Percentiles rank a stretch among this genome's conserved stretches.
phyloP scores from a whole-genome alignment of 1,140 invertebrate species.

The Megalopta genalis region DNA sequence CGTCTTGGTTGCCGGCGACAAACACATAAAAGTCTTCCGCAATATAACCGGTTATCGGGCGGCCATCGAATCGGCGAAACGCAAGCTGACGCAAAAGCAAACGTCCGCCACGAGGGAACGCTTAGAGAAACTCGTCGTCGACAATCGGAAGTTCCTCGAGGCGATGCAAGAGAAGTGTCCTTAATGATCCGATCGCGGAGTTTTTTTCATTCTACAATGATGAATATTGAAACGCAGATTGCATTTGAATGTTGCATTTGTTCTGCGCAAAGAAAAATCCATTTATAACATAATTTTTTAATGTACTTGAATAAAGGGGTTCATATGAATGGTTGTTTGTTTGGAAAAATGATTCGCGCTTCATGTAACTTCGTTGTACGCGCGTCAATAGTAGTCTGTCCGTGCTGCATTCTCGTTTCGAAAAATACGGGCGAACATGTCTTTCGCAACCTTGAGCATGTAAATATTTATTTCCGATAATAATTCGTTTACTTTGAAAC shows the following conservation, averaged over 20 bases:
- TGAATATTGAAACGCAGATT: neutral
- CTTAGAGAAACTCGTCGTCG: constrained; percentile 85
- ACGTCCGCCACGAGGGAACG: constrained; percentile 88
- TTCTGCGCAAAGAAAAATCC: constrained; percentile 9
- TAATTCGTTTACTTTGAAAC: neutral
- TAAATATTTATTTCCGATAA: constrained; percentile 30
- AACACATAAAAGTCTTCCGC: constrained; percentile 88
- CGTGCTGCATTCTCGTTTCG: neutral
- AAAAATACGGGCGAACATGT: constrained; percentile 14
- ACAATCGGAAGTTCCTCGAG: constrained; percentile 82
- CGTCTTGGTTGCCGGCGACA: constrained; percentile 88
- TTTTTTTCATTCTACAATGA: neutral
- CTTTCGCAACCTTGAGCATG: constrained; percentile 13
- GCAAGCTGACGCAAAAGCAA: constrained; percentile 83
- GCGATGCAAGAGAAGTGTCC: constrained; percentile 76
- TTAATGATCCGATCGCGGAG: constrained; percentile 8
- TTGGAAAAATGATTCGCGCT: neutral
- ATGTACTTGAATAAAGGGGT: constrained; percentile 45
- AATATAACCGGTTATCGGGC: constrained; percentile 90
- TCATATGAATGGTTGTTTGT: constrained; percentile 31
- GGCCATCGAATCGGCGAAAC: constrained; percentile 83
- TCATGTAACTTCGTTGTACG: neutral
- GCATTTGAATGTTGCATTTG: neutral
- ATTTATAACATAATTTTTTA: constrained; percentile 48
- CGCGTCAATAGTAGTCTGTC: neutral